Evolutionary conservation across 2,113 vertebrate genomes (phyloP).

Genomic region (Gobiocypris rarus): DNA sequence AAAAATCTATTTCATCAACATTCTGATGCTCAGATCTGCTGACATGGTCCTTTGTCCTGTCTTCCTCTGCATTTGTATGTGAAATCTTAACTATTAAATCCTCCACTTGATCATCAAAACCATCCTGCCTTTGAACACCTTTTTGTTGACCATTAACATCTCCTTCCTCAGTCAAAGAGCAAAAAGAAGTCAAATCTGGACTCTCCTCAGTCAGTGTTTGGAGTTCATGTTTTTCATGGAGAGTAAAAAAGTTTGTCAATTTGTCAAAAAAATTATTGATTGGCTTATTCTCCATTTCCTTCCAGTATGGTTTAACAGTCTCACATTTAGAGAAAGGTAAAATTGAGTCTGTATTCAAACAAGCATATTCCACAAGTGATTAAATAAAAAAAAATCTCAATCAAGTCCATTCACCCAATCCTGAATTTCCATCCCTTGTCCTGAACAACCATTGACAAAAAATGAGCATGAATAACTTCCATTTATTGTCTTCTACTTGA

Average conservation of each 20-base stretch:
- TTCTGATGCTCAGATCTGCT: not conserved
- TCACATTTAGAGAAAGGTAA: constrained; percentile 2
- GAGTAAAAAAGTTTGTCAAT: constrained; percentile 73
- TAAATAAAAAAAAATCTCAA: not conserved
- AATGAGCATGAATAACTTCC: not conserved
- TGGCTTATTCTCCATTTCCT: constrained; percentile 56
- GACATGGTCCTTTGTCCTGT: not conserved
- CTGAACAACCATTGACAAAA: constrained; percentile 1
- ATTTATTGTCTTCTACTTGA: not conserved
- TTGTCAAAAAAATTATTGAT: constrained; percentile 67
- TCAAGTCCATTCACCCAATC: not conserved
- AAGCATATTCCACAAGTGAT: constrained; percentile 2
- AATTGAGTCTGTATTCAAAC: not conserved
- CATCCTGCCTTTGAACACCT: not conserved
- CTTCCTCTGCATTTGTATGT: not conserved
- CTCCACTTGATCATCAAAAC: not conserved
- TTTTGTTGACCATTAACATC: constrained; percentile 15
- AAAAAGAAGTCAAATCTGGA: constrained; percentile 77
- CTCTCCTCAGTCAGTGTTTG: constrained; percentile 66
- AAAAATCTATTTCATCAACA: not conserved
- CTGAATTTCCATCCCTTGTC: not conserved
- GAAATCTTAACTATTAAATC: not conserved
- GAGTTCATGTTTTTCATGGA: constrained; percentile 62
- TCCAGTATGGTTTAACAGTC: constrained; percentile 4
- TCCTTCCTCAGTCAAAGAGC: constrained; percentile 55